phyloP scores from a whole-genome alignment of 2,797 vertebrate genomes.

The Tenualosa thibaudeaui region DNA sequence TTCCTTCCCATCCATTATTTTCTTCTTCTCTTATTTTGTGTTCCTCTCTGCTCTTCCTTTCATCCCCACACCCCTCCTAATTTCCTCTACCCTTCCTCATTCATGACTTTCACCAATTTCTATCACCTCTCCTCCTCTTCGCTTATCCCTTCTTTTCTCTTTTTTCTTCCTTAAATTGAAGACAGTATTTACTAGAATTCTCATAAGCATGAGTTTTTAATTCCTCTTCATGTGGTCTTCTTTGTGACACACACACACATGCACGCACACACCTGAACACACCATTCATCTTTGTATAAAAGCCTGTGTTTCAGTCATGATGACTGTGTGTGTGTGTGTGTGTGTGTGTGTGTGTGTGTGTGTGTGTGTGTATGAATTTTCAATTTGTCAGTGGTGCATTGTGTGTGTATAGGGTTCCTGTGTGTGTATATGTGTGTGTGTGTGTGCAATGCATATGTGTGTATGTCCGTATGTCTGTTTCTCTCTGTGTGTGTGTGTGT shows the following conservation, averaged over 20 bases:
- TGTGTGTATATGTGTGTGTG: not conserved
- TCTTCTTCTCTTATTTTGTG: too few relatives aligned
- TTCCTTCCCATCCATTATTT: too few relatives aligned
- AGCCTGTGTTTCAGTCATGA: too few relatives aligned
- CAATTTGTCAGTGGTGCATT: too few relatives aligned
- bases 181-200: too few relatives aligned
- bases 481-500: not conserved
- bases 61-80: too few relatives aligned
- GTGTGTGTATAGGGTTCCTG: not conserved
- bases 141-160: not conserved
- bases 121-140: not conserved
- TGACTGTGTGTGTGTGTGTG: slow-evolving; percentile 3
- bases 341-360: not conserved
- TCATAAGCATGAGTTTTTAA: too few relatives aligned
- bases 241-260: not conserved
- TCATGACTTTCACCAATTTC: not conserved
- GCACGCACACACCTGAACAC: too few relatives aligned
- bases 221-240: too few relatives aligned
- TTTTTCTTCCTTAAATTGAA: too few relatives aligned
- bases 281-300: too few relatives aligned
- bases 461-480: not conserved
- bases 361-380: not conserved
- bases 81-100: not conserved
- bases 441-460: not conserved
- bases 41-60: too few relatives aligned